A percentile compares a stretch with the other conserved stretches of the same genome.
These are phyloP conservation scores for Podarcis siculus DNA, from an alignment of 2,797 vertebrate genomes.

Conservation along the genomic window DNA sequence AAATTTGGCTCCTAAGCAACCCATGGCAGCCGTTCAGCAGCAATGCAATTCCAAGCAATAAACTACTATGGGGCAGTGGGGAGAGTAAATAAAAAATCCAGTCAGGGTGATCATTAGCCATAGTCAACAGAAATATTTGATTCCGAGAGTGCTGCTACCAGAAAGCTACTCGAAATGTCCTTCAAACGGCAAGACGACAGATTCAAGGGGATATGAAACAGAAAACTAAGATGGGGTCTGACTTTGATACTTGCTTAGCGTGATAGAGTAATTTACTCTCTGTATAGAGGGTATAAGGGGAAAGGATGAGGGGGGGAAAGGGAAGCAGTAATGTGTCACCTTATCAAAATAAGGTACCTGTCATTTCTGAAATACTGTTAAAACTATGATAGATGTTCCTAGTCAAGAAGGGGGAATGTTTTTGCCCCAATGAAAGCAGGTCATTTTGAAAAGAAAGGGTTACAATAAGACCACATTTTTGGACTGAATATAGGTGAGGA, in stretches of 20 bases:
- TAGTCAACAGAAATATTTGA: constrained; percentile 75
- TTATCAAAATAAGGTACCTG: constrained; percentile 81
- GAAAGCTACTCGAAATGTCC: constrained; percentile 79
- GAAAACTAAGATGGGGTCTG: constrained; percentile 71
- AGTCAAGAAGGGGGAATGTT: constrained; percentile 64
- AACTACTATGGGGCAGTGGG: constrained; percentile 59
- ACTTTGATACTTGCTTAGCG: constrained; percentile 78
- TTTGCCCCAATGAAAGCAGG: constrained; percentile 50
- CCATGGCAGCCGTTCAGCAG: constrained; percentile 66
- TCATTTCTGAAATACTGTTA: constrained; percentile 77
- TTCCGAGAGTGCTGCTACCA: constrained; percentile 53
- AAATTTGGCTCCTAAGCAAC: constrained; percentile 65
- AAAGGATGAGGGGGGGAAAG: constrained; percentile 49
- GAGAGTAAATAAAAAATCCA: constrained; percentile 67
- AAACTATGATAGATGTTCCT: constrained; percentile 79
- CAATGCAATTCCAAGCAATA: constrained; percentile 70
- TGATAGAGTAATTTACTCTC: constrained; percentile 80
- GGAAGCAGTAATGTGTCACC: constrained; percentile 76
- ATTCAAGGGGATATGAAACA: constrained; percentile 74
- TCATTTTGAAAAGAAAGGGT: constrained; percentile 58
- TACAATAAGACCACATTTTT: constrained; percentile 49
- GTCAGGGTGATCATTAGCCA: constrained; percentile 66
- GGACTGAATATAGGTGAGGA: constrained; percentile 41
- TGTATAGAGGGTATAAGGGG: constrained; percentile 70
- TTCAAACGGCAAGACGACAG: constrained; percentile 72